These are phyloP conservation scores for Zaprionus lineosus DNA, from an alignment of 2,888 invertebrate species.

Conservation along the genomic window DNA sequence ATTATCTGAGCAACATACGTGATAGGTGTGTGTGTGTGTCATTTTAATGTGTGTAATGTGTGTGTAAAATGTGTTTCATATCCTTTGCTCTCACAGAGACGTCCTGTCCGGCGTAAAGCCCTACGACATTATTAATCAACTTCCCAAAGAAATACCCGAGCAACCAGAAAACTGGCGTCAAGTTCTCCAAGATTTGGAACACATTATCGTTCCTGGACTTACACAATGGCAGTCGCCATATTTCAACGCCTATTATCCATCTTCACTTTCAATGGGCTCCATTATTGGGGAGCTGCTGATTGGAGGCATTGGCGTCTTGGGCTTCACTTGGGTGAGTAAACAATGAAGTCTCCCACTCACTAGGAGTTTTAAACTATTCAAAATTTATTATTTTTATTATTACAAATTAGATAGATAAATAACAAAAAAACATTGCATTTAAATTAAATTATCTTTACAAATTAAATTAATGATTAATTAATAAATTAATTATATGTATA, in stretches of 20 bases:
- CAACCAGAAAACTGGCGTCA: conserved; percentile 70
- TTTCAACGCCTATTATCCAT: conserved; percentile 74
- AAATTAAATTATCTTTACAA: too few species aligned
- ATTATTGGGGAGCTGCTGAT: conserved; percentile 74
- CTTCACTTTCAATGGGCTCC: conserved; percentile 69
- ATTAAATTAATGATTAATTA: too few species aligned
- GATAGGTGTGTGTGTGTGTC: conserved; percentile 85
- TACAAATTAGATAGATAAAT: not conserved
- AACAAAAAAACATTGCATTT: too few species aligned
- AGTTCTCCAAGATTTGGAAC: conserved; percentile 65
- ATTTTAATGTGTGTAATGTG: conserved; percentile 7
- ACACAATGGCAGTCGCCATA: conserved; percentile 78
- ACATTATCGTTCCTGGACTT: conserved; percentile 69
- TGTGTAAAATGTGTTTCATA: conserved; percentile 12
- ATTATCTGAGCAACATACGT: conserved; percentile 93
- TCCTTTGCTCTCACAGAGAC: conserved; percentile 52
- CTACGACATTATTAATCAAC: conserved; percentile 55
- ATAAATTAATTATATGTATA: too few species aligned
- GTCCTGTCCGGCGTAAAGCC: conserved; percentile 63
- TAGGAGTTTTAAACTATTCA: not conserved
- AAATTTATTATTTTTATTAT: not conserved
- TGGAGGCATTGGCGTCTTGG: conserved; percentile 73
- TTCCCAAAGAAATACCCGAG: conserved; percentile 72
- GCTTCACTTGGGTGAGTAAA: conserved; percentile 75
- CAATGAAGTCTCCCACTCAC: not conserved